These are phyloP conservation scores for Salvelinus fontinalis DNA, from an alignment of 2,113 vertebrate species.

Conservation along the genomic window DNA sequence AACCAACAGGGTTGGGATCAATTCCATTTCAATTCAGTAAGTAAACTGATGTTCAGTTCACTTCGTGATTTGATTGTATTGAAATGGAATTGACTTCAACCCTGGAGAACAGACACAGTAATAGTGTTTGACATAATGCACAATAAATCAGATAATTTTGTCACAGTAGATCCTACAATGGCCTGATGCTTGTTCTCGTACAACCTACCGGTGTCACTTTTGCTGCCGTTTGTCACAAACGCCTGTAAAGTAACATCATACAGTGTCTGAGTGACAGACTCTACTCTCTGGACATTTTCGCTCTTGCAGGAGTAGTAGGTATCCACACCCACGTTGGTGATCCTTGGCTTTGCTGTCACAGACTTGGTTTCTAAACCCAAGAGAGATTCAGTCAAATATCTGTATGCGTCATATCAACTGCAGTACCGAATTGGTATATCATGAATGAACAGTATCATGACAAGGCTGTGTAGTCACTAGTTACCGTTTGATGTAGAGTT, in stretches of 20 bases:
- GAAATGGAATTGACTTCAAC: no score
- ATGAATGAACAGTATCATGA: not conserved
- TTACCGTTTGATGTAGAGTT: constrained; percentile 76
- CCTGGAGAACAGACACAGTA: no score
- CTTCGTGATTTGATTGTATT: no score
- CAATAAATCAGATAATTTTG: not conserved
- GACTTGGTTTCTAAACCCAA: constrained; percentile 27
- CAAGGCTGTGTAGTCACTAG: constrained; percentile 22
- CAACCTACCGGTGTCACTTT: constrained; percentile 74
- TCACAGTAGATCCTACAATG: not conserved
- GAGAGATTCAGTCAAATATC: not conserved
- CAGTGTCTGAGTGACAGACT: constrained; percentile 63
- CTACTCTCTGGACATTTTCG: constrained; percentile 26
- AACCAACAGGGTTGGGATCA: not conserved
- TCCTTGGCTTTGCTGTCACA: not conserved
- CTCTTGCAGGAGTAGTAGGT: constrained; percentile 77
- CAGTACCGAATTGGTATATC: not conserved
- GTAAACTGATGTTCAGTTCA: no score
- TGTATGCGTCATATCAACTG: no score
- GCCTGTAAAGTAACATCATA: constrained; percentile 80
- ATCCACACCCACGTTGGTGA: constrained; percentile 49
- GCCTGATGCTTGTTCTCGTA: not conserved
- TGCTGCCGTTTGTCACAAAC: constrained; percentile 78
- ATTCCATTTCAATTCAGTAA: no score
- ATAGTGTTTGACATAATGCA: not conserved